phyloP scores from a whole-genome alignment of 1,140 invertebrate species.

The Drosophila aff. region DNA sequence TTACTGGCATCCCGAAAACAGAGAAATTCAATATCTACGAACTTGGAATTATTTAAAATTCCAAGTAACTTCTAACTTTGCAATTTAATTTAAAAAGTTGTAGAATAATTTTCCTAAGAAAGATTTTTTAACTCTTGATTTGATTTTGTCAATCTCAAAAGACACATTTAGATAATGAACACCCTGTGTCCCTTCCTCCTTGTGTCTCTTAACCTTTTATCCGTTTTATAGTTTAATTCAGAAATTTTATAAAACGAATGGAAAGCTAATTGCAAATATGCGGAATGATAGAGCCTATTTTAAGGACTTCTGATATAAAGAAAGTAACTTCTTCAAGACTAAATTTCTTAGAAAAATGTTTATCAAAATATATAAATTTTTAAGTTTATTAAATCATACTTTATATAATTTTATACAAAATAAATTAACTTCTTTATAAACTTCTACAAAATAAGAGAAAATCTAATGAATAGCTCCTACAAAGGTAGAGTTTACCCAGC shows the following conservation, averaged over 20 bases:
- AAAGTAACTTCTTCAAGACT: background rate
- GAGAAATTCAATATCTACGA: background rate
- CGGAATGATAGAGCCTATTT: no score
- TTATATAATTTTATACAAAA: background rate
- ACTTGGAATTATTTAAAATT: background rate
- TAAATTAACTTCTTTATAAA: background rate
- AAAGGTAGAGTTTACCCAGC: background rate
- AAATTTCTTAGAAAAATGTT: background rate
- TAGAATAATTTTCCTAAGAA: background rate
- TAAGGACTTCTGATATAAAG: background rate
- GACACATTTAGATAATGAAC: no score
- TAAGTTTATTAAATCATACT: background rate
- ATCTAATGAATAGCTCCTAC: background rate
- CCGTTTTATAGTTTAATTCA: no score
- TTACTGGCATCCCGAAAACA: background rate
- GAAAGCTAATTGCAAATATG: no score
- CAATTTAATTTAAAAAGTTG: background rate
- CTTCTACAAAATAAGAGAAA: background rate
- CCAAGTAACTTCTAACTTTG: no score
- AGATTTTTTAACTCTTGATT: no score
- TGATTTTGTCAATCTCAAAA: no score
- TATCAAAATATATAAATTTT: background rate
- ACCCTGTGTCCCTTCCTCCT: no score
- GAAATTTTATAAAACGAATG: no score
- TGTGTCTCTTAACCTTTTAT: no score